A percentile compares a stretch with the other conserved stretches of the same genome.
phyloP scores from a whole-genome alignment of 37 sponge, comb jelly and placozoan genomes.

The Ianthella basta region DNA sequence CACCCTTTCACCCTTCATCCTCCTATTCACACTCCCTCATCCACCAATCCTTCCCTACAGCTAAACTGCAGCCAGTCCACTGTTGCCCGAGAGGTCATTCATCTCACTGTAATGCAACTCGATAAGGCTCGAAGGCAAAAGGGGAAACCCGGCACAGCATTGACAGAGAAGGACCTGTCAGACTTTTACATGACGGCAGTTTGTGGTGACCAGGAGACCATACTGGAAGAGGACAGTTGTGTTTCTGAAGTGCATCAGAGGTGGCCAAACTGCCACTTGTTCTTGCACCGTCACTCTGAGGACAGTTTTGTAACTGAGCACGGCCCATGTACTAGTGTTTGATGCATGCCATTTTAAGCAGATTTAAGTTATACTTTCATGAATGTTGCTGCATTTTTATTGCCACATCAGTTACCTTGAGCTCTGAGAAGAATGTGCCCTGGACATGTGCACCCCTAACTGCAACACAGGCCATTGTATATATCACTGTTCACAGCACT shows the following conservation, averaged over 20 bases:
- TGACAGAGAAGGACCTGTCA: constrained; percentile 44
- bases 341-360: not conserved
- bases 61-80: constrained; percentile 52
- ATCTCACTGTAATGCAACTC: constrained; percentile 55
- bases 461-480: too few species aligned
- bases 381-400: not conserved
- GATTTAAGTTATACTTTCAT: not conserved
- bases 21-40: not conserved
- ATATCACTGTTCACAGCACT: too few species aligned
- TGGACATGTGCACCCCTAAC: too few species aligned
- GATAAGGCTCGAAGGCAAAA: constrained; percentile 40
- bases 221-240: not conserved
- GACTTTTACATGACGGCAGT: constrained; percentile 63
- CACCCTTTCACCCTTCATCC: too few species aligned
- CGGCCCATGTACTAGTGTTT: constrained; percentile 20
- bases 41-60: constrained; percentile 5
- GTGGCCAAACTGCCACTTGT: constrained; percentile 19
- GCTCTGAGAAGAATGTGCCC: too few species aligned
- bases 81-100: constrained; percentile 50
- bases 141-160: constrained; percentile 27
- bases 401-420: too few species aligned
- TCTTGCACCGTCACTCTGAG: constrained; percentile 8
- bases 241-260: not conserved
- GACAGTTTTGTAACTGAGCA: constrained; percentile 14
- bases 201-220: not conserved